phyloP scores from a whole-genome alignment of 2,888 invertebrate genomes.

The Orthosia incerta region DNA sequence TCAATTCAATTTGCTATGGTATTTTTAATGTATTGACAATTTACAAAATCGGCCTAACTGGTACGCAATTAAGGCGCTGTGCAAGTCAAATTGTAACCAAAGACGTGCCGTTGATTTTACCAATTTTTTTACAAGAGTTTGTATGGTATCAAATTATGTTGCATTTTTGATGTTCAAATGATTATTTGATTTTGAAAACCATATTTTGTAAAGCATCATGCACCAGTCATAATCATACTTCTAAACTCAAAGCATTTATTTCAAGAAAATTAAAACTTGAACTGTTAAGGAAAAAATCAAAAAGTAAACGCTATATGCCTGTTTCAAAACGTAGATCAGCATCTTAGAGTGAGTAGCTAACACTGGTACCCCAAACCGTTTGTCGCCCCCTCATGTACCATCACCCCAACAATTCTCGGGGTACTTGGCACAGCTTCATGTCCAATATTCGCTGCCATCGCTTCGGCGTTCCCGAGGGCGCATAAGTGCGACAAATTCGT shows the following conservation, averaged over 20 bases:
- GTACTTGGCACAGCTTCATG: conserved; percentile 50
- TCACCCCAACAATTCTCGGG: conserved; percentile 35
- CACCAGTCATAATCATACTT: not conserved
- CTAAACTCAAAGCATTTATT: not conserved
- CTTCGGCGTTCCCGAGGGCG: conserved; percentile 49
- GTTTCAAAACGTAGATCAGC: not conserved
- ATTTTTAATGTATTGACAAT: not conserved
- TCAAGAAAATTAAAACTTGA: not conserved
- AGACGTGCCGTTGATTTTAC: not conserved
- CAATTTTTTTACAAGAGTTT: conserved; percentile 3
- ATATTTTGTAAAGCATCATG: conserved; percentile 11
- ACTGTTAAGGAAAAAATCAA: no score
- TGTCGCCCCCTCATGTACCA: conserved; percentile 28
- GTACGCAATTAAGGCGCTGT: not conserved
- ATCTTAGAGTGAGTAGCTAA: conserved; percentile 54
- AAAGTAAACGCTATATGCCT: no score
- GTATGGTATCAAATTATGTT: conserved; percentile 1
- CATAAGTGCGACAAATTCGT: conserved; percentile 50
- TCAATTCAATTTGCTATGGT: not conserved
- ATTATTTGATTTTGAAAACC: conserved; percentile 18
- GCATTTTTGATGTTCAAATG: not conserved
- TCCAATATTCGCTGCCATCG: conserved; percentile 63
- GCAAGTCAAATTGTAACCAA: not conserved
- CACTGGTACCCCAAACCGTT: conserved; percentile 28
- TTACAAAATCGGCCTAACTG: not conserved